Percentiles rank a stretch among this genome's conserved stretches.
Evolutionary conservation across 1,140 invertebrate genomes (phyloP).

Genomic region (Ephestia elutella): DNA sequence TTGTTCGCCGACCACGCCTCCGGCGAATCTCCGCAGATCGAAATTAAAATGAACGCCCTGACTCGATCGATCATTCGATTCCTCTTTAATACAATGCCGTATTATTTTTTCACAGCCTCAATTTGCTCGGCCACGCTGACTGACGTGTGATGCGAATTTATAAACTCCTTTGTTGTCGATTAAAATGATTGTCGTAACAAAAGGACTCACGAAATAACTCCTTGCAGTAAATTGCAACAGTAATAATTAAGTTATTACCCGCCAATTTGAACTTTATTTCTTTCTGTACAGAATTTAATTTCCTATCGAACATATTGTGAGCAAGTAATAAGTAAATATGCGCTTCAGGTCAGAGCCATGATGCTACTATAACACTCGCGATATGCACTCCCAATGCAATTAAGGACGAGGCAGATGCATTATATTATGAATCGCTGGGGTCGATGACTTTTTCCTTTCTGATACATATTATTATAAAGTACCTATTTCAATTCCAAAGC

Average conservation of each 20-base stretch:
- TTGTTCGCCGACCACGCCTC: constrained; percentile 64
- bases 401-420: no score
- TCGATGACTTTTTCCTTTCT: no score
- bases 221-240: not conserved
- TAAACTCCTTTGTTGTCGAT: constrained; percentile 41
- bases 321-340: no score
- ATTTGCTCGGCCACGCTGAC: constrained; percentile 54
- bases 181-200: constrained; percentile 34
- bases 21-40: constrained; percentile 60
- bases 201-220: constrained; percentile 15
- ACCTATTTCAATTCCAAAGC: no score
- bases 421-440: no score
- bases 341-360: no score
- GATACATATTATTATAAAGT: no score
- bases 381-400: no score
- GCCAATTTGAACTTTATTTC: not conserved
- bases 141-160: constrained; percentile 58
- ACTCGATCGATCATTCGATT: constrained; percentile 70
- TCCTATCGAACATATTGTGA: no score
- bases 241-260: not conserved
- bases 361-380: no score
- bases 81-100: constrained; percentile 64
- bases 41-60: constrained; percentile 72
- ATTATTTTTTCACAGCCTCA: constrained; percentile 69
- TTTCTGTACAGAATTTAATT: no score